Evolutionary conservation across 2,113 vertebrate genomes (phyloP).

Genomic region (Notiomystis cincta): DNA sequence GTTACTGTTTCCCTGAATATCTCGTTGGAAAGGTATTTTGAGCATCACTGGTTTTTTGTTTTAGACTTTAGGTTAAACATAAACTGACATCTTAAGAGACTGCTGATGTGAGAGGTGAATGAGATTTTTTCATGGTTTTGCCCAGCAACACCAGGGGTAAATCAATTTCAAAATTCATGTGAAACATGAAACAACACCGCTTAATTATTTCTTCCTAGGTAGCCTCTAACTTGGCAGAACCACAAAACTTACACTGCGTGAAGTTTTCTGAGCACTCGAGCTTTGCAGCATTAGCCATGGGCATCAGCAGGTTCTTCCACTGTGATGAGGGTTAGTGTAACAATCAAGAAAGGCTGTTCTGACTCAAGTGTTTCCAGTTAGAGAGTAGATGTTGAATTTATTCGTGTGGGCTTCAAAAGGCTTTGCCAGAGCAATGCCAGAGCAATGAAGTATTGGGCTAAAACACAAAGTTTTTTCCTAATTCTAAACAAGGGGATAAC

Average conservation of each 20-base stretch:
- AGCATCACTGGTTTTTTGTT: background rate
- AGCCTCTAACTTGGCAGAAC: background rate
- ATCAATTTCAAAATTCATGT: conserved; percentile 25
- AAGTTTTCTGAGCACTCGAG: background rate
- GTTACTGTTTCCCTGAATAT: conserved; percentile 1
- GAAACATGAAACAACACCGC: background rate
- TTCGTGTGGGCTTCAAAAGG: background rate
- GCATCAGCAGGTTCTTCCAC: background rate
- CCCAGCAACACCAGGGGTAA: background rate
- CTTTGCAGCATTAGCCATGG: background rate
- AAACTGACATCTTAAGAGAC: conserved; percentile 1
- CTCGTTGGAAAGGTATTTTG: background rate
- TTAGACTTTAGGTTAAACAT: background rate
- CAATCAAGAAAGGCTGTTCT: background rate
- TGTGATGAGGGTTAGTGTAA: background rate
- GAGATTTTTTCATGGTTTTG: background rate
- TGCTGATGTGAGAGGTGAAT: background rate
- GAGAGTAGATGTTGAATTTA: background rate
- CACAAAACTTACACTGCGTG: background rate
- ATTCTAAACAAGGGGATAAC: background rate
- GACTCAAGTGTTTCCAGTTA: background rate
- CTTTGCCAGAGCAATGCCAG: background rate
- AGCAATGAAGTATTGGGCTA: background rate
- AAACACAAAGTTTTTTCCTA: background rate
- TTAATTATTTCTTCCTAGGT: conserved; percentile 30